Conservation (phyloP, 2,888 invertebrate species). For the Poecilus cupreus region DNA sequence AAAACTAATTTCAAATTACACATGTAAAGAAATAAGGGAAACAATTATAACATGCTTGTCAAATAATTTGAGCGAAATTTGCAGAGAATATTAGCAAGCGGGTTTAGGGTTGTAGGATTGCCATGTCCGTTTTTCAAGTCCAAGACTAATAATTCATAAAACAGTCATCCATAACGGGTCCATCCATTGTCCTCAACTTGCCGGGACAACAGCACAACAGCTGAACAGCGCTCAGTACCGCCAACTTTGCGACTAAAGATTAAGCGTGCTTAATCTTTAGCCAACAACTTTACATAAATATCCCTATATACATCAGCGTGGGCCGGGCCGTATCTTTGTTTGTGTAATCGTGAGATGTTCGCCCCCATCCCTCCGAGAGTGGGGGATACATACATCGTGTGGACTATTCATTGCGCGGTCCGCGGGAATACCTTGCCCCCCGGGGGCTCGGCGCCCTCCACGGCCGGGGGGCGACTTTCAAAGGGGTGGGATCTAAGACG, state of each 20-base stretch:
- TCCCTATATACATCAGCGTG: constrained; percentile 68
- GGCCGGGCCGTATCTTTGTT: constrained; percentile 70
- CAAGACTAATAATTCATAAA: constrained; percentile 39
- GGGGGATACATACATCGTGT: constrained; percentile 48
- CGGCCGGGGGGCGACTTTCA: not conserved
- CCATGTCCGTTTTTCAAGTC: constrained; percentile 12
- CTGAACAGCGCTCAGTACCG: not conserved
- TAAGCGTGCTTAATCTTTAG: constrained; percentile 71
- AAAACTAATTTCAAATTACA: too few relatives aligned
- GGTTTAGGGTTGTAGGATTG: not conserved
- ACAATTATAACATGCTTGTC: too few relatives aligned
- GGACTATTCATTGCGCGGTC: constrained; percentile 57
- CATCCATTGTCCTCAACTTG: constrained; percentile 67
- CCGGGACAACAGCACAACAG: constrained; percentile 27
- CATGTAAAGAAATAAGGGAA: too few relatives aligned
- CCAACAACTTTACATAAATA: constrained; percentile 72
- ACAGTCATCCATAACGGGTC: constrained; percentile 42
- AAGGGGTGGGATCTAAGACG: constrained; percentile 53
- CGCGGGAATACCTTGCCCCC: constrained; percentile 47
- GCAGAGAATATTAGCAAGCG: too few relatives aligned
- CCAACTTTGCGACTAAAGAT: constrained; percentile 69
- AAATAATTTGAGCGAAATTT: too few relatives aligned
- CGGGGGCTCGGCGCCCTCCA: not conserved
- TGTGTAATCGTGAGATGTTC: constrained; percentile 66
- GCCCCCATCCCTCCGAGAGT: constrained; percentile 46